Evolutionary conservation across 2,797 vertebrate species (phyloP).

Genomic region (Gadopsis marmoratus): DNA sequence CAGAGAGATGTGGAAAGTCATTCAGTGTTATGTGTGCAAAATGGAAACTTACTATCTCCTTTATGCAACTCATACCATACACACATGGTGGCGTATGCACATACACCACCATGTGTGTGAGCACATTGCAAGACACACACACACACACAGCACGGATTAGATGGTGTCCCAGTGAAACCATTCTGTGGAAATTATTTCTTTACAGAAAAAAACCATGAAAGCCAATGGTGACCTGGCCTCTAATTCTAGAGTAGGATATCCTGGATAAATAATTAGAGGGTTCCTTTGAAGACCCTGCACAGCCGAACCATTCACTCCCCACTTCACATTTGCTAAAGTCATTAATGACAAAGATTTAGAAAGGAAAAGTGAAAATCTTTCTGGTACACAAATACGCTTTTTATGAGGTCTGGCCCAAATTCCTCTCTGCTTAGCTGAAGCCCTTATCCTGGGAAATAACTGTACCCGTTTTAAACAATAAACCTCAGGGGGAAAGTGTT

Average conservation of each 20-base stretch:
- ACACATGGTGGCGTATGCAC: conserved; percentile 43
- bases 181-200: conserved; percentile 82
- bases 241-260: conserved; percentile 86
- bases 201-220: conserved; percentile 76
- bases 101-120: conserved; percentile 32
- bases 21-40: conserved; percentile 76
- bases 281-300: conserved; percentile 83
- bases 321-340: conserved; percentile 89
- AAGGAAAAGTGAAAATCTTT: conserved; percentile 83
- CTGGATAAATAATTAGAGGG: conserved; percentile 89
- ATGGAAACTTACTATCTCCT: conserved; percentile 76
- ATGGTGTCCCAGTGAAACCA: conserved; percentile 78
- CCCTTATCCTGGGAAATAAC: conserved; percentile 84
- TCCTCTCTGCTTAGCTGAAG: conserved; percentile 85
- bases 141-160: conserved; percentile 66
- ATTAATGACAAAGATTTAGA: conserved; percentile 88
- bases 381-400: conserved; percentile 86
- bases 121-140: conserved; percentile 18
- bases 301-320: conserved; percentile 78
- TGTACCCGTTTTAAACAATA: conserved; percentile 83
- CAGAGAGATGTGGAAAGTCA: conserved; percentile 70
- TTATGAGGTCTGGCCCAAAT: conserved; percentile 84
- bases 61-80: conserved; percentile 58
- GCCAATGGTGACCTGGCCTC: conserved; percentile 78
- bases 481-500: conserved; percentile 80